Percentiles rank a stretch among this genome's conserved stretches.
Conservation (phyloP, 1,140 invertebrate species). For the Drosophila mayri region DNA sequence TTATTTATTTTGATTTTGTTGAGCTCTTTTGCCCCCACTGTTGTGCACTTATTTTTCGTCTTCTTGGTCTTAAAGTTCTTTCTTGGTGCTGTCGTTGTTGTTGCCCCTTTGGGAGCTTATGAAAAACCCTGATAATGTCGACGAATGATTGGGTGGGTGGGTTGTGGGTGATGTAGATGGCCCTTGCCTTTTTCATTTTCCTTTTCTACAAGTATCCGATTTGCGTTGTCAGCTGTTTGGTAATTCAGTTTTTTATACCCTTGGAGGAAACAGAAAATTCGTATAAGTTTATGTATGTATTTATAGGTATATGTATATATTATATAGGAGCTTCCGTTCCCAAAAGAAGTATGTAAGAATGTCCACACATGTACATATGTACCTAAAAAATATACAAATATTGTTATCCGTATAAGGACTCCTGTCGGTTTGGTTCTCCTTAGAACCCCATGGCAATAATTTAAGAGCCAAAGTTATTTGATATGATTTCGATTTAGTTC, state of each 20-base stretch:
- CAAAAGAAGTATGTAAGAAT: background rate
- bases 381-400: too few species aligned
- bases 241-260: constrained; percentile 1
- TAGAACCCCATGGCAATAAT: background rate
- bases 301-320: background rate
- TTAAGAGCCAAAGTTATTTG: too few species aligned
- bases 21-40: constrained; percentile 32
- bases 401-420: background rate
- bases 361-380: background rate
- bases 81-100: constrained; percentile 46
- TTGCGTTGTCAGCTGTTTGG: constrained; percentile 11
- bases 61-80: constrained; percentile 54
- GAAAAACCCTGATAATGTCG: constrained; percentile 5
- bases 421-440: background rate
- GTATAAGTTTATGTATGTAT: too few species aligned
- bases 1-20: constrained; percentile 75
- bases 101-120: constrained; percentile 41
- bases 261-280: too few species aligned
- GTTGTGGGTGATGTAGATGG: constrained; percentile 1
- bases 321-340: too few species aligned
- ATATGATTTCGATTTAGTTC: too few species aligned
- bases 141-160: constrained; percentile 11
- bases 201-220: constrained; percentile 11
- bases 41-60: constrained; percentile 37
- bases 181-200: background rate